These are phyloP conservation scores for Graphium colonna DNA, from an alignment of 2,888 invertebrate species.

Conservation along the genomic window DNA sequence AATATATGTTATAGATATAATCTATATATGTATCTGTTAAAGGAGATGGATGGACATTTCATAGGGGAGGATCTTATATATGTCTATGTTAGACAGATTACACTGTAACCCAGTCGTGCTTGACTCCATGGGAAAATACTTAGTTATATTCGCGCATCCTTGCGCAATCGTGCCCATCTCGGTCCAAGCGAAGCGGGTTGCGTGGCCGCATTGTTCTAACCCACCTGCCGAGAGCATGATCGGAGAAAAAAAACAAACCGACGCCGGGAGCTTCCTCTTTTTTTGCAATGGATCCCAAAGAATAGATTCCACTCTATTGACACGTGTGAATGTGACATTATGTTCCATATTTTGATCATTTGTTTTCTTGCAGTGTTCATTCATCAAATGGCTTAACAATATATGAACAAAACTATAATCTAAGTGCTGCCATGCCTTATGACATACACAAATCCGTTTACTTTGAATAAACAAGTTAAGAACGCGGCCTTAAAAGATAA, in stretches of 20 bases:
- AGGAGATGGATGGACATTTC: no score
- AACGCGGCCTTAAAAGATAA: no score
- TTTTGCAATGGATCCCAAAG: conserved; percentile 12
- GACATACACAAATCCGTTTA: no score
- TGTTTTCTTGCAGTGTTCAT: no score
- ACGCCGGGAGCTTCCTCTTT: conserved; percentile 2
- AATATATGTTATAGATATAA: no score
- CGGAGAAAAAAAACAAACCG: conserved; percentile 15
- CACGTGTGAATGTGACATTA: neutral
- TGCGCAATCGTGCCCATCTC: conserved; percentile 25
- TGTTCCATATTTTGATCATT: no score
- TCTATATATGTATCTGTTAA: no score
- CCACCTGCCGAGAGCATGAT: conserved; percentile 5
- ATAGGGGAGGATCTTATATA: no score
- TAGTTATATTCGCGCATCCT: conserved; percentile 24
- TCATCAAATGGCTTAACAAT: no score
- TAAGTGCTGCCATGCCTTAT: neutral
- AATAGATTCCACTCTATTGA: neutral
- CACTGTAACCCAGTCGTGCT: no score
- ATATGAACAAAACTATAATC: neutral
- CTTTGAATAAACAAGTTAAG: no score
- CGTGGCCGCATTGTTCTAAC: conserved; percentile 14
- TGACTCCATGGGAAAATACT: conserved; percentile 19
- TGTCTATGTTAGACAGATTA: no score
- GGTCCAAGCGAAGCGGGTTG: conserved; percentile 4